phyloP scores from a whole-genome alignment of 2,888 invertebrate species.

The Pterostichus niger region DNA sequence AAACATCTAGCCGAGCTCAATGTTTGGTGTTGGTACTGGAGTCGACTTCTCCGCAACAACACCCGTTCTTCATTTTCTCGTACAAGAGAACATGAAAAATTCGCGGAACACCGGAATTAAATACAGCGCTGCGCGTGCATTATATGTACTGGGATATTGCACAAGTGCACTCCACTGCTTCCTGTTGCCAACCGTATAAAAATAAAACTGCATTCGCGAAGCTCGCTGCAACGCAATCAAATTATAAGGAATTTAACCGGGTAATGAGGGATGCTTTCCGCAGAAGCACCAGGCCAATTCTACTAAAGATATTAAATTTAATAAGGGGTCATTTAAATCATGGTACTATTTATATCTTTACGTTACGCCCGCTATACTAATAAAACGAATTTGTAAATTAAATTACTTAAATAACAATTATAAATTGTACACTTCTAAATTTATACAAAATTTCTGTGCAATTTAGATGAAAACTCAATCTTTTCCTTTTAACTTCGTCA shows the following conservation, averaged over 20 bases:
- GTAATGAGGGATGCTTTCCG: slow-evolving; percentile 46
- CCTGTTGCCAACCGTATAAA: slow-evolving; percentile 55
- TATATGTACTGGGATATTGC: slow-evolving; percentile 3
- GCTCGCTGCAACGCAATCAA: slow-evolving; percentile 54
- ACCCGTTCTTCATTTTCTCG: slow-evolving; percentile 37
- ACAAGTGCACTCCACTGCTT: slow-evolving; percentile 40
- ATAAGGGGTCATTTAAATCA: slow-evolving; percentile 45
- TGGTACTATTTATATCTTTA: slow-evolving; percentile 39
- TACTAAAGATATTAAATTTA: slow-evolving; percentile 46
- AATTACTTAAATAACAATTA: not conserved
- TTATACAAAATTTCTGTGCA: too few species aligned
- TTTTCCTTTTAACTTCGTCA: too few species aligned
- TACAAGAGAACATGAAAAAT: slow-evolving; percentile 57
- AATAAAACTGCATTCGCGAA: slow-evolving; percentile 39
- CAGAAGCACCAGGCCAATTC: not conserved
- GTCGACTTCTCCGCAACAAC: not conserved
- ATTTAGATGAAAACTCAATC: too few species aligned
- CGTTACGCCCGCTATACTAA: not conserved
- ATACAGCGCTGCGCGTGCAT: slow-evolving; percentile 37
- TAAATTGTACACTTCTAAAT: too few species aligned
- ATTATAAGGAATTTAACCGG: slow-evolving; percentile 55
- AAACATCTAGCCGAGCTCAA: too few species aligned
- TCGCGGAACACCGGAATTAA: slow-evolving; percentile 57
- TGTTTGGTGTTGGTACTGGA: too few species aligned
- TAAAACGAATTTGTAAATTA: slow-evolving; percentile 42